These are phyloP conservation scores for Thera britannica DNA, from an alignment of 2,888 invertebrate species.

Conservation along the genomic window DNA sequence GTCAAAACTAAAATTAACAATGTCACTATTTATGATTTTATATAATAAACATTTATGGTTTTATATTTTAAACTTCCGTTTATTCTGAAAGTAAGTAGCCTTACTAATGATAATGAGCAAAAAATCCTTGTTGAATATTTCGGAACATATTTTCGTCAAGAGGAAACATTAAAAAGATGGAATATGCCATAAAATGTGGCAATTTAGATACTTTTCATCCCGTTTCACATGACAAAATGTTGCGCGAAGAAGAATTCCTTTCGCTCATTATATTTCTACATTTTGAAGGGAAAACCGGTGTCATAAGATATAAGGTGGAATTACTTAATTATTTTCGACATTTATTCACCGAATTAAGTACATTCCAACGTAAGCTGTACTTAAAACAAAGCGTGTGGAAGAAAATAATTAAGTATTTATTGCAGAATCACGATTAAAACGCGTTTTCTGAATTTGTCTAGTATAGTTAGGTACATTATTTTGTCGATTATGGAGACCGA, in stretches of 20 bases:
- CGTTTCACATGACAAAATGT: constrained; percentile 45
- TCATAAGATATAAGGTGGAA: constrained; percentile 32
- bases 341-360: constrained; percentile 5
- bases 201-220: constrained; percentile 46
- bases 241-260: constrained; percentile 41
- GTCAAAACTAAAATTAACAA: too few relatives aligned
- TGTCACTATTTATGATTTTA: too few relatives aligned
- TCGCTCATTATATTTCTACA: constrained; percentile 40
- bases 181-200: constrained; percentile 38
- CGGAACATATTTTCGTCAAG: constrained; percentile 15
- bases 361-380: not conserved
- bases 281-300: constrained; percentile 32
- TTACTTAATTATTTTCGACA: constrained; percentile 18
- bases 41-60: too few relatives aligned
- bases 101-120: constrained; percentile 13
- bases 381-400: not conserved
- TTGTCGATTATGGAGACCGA: too few relatives aligned
- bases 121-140: constrained; percentile 17
- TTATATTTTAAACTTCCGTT: too few relatives aligned
- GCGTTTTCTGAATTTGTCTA: too few relatives aligned
- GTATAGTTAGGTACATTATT: too few relatives aligned
- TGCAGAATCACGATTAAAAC: too few relatives aligned
- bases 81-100: not conserved
- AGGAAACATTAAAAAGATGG: constrained; percentile 30
- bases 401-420: not conserved